Base-by-base conservation (phyloP, 1,140 invertebrate genomes). In the Solen grandis region DNA sequence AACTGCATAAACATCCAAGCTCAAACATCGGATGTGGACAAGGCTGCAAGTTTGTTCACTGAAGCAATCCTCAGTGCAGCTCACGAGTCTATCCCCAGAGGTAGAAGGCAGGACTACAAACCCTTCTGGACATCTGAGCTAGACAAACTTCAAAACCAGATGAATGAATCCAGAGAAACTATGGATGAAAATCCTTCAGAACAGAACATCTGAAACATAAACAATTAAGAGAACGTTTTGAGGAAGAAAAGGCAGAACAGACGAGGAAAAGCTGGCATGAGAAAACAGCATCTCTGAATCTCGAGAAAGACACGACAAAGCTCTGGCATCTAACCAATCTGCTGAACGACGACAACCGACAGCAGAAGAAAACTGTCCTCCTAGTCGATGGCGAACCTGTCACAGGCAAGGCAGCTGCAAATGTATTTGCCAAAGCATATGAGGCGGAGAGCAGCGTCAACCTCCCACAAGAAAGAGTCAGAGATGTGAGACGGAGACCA, bases 261-360 rank as follows among this genome's bases (percentile, higher is more conserved):
- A 55, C 16, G 4, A 4, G 16, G 16, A 16, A 4, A 55, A 55
- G 52, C 52, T 55, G 52, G 29, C 59, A 62, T 29, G 59, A 25
- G 33, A 62, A 62, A 19, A 33, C 59, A 27, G 29, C 22, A 62
- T 62, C 29, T 33, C 59, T 62, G 22, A 62, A 33, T 29, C 5
- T 25, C 33, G 36, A 66, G 63, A 35, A 38, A 36, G 63, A 66
- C n/a, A 5, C 35, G 5, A 35, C 2, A 66, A 66, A 66, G 63
- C 41, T 66, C 2, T 66, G 63, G 63, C 16, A 41, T 5, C 36
- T 66, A 5, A 41, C 36, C 14, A 66, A 50, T 19, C 63, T 22
- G 63, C 63, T 66, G 63, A 66, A 66, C 31, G 60, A 77, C 14
- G 62, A 66, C 35, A 66, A 66, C 10, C 8, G 19, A 8, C 41